phyloP scores from a whole-genome alignment of 2,888 invertebrate genomes.

The Amphiduros pacificus region DNA sequence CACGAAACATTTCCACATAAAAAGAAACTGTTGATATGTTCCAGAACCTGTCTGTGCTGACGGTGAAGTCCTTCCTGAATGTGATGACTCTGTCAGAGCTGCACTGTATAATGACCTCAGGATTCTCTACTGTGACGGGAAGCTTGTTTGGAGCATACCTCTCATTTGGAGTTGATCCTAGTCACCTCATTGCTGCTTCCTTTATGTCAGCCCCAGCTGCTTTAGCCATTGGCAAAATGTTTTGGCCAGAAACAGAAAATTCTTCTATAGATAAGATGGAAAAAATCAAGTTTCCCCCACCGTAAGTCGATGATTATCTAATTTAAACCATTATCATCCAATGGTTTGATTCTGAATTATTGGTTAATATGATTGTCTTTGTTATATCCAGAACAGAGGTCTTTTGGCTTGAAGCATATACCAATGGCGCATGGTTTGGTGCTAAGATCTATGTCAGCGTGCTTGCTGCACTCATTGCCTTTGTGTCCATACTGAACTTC shows the following conservation, averaged over 20 bases:
- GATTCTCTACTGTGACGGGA: constrained; percentile 31
- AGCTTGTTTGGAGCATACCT: constrained; percentile 25
- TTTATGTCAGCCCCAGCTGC: constrained; percentile 95
- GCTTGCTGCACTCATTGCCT: constrained; percentile 7
- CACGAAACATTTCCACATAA: too few species aligned
- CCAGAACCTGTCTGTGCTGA: constrained; percentile 83
- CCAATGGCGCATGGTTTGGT: not conserved
- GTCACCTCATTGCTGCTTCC: constrained; percentile 84
- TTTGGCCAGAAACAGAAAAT: constrained; percentile 85
- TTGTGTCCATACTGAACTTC: constrained; percentile 2
- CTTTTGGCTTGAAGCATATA: not conserved
- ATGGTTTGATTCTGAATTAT: too few species aligned
- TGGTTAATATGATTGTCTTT: too few species aligned
- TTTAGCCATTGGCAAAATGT: constrained; percentile 81
- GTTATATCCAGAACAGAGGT: not conserved
- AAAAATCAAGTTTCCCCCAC: constrained; percentile 3
- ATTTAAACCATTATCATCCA: too few species aligned
- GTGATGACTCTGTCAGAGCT: constrained; percentile 28
- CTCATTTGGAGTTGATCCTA: constrained; percentile 61
- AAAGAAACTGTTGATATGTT: too few species aligned
- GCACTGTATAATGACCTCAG: constrained; percentile 26
- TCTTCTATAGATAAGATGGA: not conserved
- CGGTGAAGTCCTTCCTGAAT: constrained; percentile 81
- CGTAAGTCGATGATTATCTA: too few species aligned
- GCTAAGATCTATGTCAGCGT: not conserved